A percentile compares a stretch with the other conserved stretches of the same genome.
These are phyloP conservation scores for Lepus europaeus DNA, from an alignment of 2,113 vertebrate species.

Conservation along the genomic window DNA sequence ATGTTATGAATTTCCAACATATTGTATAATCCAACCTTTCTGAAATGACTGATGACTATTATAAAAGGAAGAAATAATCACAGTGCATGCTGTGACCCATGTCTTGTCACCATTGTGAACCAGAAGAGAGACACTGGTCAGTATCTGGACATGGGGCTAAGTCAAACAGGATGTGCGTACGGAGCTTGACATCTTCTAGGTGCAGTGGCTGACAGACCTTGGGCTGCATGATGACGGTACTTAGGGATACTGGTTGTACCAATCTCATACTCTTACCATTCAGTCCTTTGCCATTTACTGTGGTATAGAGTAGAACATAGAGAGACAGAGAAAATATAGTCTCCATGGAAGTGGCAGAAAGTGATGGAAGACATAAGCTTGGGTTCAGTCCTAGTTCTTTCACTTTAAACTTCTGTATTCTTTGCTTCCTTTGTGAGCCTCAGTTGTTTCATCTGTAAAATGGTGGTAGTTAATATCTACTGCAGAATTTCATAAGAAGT, in stretches of 20 bases:
- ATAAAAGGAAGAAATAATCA: conserved; percentile 57
- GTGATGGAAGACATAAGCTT: background rate
- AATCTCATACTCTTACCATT: background rate
- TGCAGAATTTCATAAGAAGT: background rate
- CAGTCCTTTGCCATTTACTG: background rate
- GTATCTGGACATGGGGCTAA: background rate
- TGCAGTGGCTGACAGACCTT: background rate
- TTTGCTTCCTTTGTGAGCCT: background rate
- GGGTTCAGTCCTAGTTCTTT: background rate
- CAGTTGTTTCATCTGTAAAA: conserved; percentile 34
- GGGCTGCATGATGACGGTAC: background rate
- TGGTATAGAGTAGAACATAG: background rate
- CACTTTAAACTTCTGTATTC: background rate
- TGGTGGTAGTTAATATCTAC: background rate
- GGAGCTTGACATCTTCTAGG: background rate
- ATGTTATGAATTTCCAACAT: conserved; percentile 70
- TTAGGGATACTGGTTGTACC: background rate
- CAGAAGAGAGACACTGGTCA: conserved; percentile 57
- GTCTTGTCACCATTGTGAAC: background rate
- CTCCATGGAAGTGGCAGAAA: background rate
- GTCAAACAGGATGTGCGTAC: background rate
- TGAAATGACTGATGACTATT: conserved; percentile 71
- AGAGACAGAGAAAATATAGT: background rate
- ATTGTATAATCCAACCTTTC: conserved; percentile 70
- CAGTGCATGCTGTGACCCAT: background rate